A percentile compares a stretch with the other conserved stretches of the same genome.
Conservation (phyloP, 2,888 invertebrate genomes). For the Tipula unca region DNA sequence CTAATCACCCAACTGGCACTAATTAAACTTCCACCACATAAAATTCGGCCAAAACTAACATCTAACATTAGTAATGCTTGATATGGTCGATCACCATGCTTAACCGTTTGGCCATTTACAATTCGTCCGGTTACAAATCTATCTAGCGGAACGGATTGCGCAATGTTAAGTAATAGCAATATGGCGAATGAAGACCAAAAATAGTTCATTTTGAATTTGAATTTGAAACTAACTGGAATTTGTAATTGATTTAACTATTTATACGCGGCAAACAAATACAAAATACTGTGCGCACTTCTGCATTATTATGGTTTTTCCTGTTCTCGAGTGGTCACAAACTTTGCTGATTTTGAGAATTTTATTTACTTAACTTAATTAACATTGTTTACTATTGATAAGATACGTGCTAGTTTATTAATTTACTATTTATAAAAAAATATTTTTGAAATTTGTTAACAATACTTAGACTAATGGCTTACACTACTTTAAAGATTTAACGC, state of each 20-base stretch:
- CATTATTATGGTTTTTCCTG: background rate
- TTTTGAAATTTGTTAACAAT: background rate
- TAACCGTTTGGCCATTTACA: background rate
- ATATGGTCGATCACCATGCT: background rate
- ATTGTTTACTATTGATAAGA: background rate
- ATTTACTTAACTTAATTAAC: background rate
- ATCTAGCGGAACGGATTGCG: background rate
- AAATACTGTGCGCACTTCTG: background rate
- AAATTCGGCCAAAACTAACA: constrained; percentile 30
- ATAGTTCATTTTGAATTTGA: background rate
- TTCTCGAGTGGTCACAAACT: background rate
- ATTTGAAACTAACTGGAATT: background rate
- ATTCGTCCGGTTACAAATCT: background rate
- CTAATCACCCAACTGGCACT: constrained; percentile 38
- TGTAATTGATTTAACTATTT: background rate
- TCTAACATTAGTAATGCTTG: background rate
- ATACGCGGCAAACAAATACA: background rate
- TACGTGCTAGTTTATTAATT: background rate
- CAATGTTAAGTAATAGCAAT: background rate
- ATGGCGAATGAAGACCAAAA: background rate
- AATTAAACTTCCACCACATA: constrained; percentile 39
- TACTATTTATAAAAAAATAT: background rate
- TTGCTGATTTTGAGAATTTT: background rate
- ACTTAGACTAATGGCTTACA: background rate
- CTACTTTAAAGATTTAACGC: constrained; percentile 17